These are phyloP conservation scores for Metellina segmentata DNA, from an alignment of 2,888 invertebrate species.

Conservation along the genomic window DNA sequence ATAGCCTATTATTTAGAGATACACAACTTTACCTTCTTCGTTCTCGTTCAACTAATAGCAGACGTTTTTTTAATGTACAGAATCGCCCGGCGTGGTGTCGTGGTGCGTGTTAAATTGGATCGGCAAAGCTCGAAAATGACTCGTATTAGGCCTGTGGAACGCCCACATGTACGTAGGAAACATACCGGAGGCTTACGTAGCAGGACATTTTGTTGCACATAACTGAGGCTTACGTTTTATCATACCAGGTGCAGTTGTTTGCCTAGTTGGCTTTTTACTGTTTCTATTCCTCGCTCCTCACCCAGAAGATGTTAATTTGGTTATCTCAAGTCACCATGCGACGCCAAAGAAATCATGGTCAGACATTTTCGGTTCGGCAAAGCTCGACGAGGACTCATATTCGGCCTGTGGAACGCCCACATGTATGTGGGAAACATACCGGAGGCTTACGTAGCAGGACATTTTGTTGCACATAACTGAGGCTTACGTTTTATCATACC, in stretches of 20 bases:
- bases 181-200: constrained; percentile 94
- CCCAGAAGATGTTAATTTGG: constrained; percentile 88
- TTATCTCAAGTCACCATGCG: constrained; percentile 79
- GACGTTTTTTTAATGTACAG: constrained; percentile 95
- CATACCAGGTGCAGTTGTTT: constrained; percentile 89
- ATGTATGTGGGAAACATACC: too few relatives aligned
- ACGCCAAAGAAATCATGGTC: neutral
- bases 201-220: constrained; percentile 90
- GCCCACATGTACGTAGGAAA: constrained; percentile 98
- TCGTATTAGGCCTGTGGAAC: constrained; percentile 98
- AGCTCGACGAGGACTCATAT: too few relatives aligned
- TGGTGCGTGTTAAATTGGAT: constrained; percentile 98
- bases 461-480: too few relatives aligned
- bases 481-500: too few relatives aligned
- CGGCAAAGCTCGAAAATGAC: constrained; percentile 88
- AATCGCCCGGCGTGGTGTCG: constrained; percentile 97
- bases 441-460: too few relatives aligned
- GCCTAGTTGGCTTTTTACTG: constrained; percentile 86
- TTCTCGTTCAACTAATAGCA: constrained; percentile 90
- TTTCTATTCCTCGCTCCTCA: constrained; percentile 93
- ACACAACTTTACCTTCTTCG: constrained; percentile 90
- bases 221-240: constrained; percentile 96
- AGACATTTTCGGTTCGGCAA: too few relatives aligned
- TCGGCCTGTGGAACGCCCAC: too few relatives aligned
- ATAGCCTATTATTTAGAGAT: constrained; percentile 90